Evolutionary conservation across 1,140 invertebrate species (phyloP), one percentile per base, ranked within the genome.

Genomic region (Drosophila malerkotliana): DNA sequence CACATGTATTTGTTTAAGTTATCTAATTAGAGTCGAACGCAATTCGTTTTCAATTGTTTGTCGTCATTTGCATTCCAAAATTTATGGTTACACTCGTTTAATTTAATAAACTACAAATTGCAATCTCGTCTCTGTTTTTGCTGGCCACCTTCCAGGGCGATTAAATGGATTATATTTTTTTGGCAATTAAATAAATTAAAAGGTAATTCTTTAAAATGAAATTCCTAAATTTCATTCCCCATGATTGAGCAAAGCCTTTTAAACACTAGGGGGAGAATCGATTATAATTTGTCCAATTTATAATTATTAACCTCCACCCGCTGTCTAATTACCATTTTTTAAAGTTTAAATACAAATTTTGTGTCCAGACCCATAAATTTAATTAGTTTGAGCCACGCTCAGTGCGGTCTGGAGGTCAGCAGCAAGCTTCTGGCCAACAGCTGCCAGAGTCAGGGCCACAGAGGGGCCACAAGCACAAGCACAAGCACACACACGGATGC

Each of bases 351-450:
- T 37, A 68, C 14, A 71, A 71, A 71, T 72, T 58, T 60, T 10
- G 24, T 54, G 73, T 55, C 45, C 55, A 63, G 63, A 71, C 64
- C 82, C 77, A 85, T 85, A 85, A 82, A 85, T 85, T 75, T 82
- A 87, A 85, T 85, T 85, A 85, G 78, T 75, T 78, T 72, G 84
- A 87, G 82, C 73, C 72, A 78, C 28, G 73, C 68, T 58, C 57
- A 60, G 55, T 77, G 73, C 67, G 81, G 82, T 68, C 69, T 67
- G 48, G 45, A 60, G 54, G 63, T 74, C 54, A 76, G 72, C 30
- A 57, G 64, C 41, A 45, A 69, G 48, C 54, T 51, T 32, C 59
- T 69, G 62, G 52, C 74, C 77, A 79, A 64, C 64, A 83, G 79
- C 69, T 83, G 80, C 69, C 79, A 79, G 63, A 56, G 62, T 66